These are phyloP conservation scores for Trichoplusia ni DNA, from an alignment of 1,140 invertebrate species.

Conservation along the genomic window DNA sequence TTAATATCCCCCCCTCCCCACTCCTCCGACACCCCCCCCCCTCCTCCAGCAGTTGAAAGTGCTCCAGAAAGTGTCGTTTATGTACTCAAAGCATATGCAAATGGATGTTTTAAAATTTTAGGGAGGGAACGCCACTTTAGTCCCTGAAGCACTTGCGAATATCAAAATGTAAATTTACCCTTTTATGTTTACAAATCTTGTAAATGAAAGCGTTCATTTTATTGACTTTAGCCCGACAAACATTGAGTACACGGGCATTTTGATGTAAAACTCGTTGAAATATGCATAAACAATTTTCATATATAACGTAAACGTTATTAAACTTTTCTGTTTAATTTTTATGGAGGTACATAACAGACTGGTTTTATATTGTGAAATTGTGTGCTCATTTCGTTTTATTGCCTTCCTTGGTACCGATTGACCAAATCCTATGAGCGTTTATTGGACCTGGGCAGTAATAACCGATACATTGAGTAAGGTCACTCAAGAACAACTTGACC, in stretches of 20 bases:
- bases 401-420: no score
- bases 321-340: no score
- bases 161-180: conserved; percentile 81
- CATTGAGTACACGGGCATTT: conserved; percentile 28
- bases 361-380: no score
- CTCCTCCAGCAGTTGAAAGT: conserved; percentile 48
- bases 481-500: no score
- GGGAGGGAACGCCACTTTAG: conserved; percentile 76
- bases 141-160: conserved; percentile 77
- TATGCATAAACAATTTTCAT: conserved; percentile 27
- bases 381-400: no score
- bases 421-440: no score
- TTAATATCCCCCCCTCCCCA: conserved; percentile 31
- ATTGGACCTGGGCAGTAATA: no score
- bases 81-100: conserved; percentile 81
- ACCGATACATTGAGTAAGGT: no score
- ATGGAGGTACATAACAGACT: background rate
- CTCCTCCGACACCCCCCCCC: conserved; percentile 24
- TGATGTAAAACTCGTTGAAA: conserved; percentile 18
- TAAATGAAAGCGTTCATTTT: conserved; percentile 78
- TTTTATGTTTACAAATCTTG: conserved; percentile 81
- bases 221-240: conserved; percentile 63
- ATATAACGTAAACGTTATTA: background rate
- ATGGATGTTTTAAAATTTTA: conserved; percentile 81
- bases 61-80: conserved; percentile 79